Conservation (phyloP, 64 coral and sea anemone species). For the Stichodactyla mertensii region DNA sequence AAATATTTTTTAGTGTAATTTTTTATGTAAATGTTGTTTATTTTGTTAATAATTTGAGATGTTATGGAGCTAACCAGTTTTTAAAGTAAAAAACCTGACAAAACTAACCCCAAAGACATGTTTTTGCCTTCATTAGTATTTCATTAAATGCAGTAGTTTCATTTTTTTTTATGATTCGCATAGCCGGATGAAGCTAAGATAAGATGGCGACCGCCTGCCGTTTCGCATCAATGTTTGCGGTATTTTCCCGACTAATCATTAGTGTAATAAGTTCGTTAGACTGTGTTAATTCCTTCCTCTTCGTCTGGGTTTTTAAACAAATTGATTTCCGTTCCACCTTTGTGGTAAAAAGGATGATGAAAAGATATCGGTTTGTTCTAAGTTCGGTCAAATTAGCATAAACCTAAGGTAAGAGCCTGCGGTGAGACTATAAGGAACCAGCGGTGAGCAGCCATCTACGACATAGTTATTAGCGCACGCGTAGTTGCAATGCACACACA, state of each 20-base stretch:
- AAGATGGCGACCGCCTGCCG: neutral
- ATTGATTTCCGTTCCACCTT: neutral
- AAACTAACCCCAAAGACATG: neutral
- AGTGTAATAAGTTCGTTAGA: neutral
- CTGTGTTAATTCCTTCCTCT: neutral
- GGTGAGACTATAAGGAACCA: neutral
- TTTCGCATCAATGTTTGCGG: neutral
- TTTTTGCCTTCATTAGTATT: neutral
- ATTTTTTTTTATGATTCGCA: neutral
- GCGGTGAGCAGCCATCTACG: neutral
- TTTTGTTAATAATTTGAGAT: neutral
- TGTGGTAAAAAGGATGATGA: neutral
- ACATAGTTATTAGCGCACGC: neutral
- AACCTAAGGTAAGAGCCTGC: neutral
- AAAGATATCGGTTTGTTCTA: neutral
- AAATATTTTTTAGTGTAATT: neutral
- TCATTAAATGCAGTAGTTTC: neutral
- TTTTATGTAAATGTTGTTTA: neutral
- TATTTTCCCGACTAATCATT: neutral
- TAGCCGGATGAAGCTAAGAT: neutral
- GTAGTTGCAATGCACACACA: neutral
- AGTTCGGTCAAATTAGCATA: neutral
- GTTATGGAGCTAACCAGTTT: neutral
- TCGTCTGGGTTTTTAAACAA: neutral
- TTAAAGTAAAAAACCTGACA: neutral